Percentiles rank a stretch among this genome's conserved stretches.
phyloP scores from a whole-genome alignment of 2,888 invertebrate species.

The Galeruca laticollis region DNA sequence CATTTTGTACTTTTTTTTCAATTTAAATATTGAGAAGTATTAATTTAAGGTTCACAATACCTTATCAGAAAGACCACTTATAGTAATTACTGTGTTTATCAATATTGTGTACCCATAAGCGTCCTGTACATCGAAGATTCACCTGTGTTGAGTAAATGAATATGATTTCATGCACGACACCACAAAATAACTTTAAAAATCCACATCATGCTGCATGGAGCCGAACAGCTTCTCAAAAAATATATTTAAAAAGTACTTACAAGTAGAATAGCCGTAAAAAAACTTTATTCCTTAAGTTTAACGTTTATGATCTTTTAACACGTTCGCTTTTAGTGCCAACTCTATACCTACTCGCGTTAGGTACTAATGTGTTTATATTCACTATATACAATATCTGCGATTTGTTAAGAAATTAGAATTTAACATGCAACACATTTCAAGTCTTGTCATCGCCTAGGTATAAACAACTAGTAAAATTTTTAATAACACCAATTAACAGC shows the following conservation, averaged over 20 bases:
- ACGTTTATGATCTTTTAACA: conserved; percentile 9
- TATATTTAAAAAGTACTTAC: background rate
- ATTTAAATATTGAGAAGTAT: too few species aligned
- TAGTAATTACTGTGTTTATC: too few species aligned
- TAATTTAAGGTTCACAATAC: too few species aligned
- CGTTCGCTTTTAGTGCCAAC: conserved; percentile 5
- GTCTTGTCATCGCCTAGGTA: conserved; percentile 7
- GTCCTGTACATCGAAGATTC: too few species aligned
- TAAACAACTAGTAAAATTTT: conserved; percentile 18
- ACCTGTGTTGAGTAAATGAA: background rate
- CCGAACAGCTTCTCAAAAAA: background rate
- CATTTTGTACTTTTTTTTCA: too few species aligned
- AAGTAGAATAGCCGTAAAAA: background rate
- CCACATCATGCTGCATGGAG: background rate
- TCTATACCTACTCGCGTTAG: conserved; percentile 5
- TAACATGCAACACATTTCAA: conserved; percentile 5
- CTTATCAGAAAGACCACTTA: too few species aligned
- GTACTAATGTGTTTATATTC: conserved; percentile 2
- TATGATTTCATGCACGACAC: background rate
- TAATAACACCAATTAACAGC: conserved; percentile 13
- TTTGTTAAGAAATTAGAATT: conserved; percentile 4
- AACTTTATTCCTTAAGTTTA: background rate
- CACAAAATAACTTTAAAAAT: background rate
- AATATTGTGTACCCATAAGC: too few species aligned
- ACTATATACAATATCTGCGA: conserved; percentile 10